Conservation (phyloP, 1,140 invertebrate species). For the Sipha flava region DNA sequence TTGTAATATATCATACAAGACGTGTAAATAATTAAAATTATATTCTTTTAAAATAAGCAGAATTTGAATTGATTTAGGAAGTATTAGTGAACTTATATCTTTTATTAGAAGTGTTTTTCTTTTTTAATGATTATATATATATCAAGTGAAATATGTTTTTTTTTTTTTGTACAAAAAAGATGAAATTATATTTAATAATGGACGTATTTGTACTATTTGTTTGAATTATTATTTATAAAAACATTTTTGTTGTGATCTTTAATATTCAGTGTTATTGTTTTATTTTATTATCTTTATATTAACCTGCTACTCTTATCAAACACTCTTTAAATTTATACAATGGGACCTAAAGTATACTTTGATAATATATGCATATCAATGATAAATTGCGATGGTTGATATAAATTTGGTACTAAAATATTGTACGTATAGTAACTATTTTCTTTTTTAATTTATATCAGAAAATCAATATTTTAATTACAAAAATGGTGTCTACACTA, state of each 20-base stretch:
- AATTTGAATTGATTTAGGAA: background rate
- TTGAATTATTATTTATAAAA: background rate
- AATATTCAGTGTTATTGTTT: background rate
- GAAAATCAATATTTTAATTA: no score
- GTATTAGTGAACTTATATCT: background rate
- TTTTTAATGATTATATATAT: background rate
- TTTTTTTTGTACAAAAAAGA: background rate
- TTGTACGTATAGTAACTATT: no score
- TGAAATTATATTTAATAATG: background rate
- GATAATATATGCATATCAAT: no score
- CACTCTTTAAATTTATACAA: no score
- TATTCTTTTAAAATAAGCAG: background rate
- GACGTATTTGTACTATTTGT: background rate
- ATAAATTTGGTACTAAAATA: no score
- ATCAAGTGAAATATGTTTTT: background rate
- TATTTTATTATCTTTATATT: background rate
- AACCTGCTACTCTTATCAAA: no score
- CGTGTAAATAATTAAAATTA: constrained; percentile 9
- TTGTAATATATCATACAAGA: background rate
- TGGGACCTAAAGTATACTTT: no score
- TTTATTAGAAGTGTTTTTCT: background rate
- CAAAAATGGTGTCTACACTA: no score
- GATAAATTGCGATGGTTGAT: no score
- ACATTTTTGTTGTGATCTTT: background rate
- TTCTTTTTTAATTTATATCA: no score